phyloP scores from a whole-genome alignment of 2,888 invertebrate genomes.

The Branchipolynoe longqiensis region DNA sequence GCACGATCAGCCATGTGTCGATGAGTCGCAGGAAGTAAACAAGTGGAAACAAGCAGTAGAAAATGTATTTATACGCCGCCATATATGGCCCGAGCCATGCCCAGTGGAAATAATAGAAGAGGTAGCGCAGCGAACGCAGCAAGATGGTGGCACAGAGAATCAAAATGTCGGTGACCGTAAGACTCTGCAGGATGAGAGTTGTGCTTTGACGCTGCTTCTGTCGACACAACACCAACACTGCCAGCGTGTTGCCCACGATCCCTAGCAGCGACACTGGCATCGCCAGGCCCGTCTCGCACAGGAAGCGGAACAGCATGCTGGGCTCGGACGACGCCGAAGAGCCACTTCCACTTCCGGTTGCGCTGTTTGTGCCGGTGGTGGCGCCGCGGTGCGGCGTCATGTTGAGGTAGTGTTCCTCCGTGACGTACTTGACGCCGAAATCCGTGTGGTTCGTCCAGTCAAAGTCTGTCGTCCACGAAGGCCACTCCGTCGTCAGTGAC shows the following conservation, averaged over 20 bases:
- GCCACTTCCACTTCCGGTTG: not conserved
- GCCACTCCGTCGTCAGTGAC: constrained; percentile 29
- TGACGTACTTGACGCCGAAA: not conserved
- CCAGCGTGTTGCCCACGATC: constrained; percentile 66
- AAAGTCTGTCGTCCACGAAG: not conserved
- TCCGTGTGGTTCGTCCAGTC: constrained; percentile 15
- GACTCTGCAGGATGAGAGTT: constrained; percentile 63
- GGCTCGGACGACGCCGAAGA: not conserved
- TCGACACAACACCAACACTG: constrained; percentile 63
- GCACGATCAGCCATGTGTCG: constrained; percentile 67
- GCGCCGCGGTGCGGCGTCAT: not conserved
- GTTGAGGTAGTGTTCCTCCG: not conserved
- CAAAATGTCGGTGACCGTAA: constrained; percentile 65
- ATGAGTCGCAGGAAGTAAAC: constrained; percentile 63
- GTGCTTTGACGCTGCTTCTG: constrained; percentile 64
- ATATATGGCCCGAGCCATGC: constrained; percentile 41
- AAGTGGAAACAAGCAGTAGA: constrained; percentile 62
- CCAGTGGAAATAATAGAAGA: constrained; percentile 2
- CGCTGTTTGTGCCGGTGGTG: not conserved
- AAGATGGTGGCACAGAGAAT: constrained; percentile 62
- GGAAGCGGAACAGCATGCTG: constrained; percentile 42
- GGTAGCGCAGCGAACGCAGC: constrained; percentile 61
- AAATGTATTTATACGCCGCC: constrained; percentile 52
- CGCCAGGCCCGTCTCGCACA: constrained; percentile 62
- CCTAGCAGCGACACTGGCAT: constrained; percentile 65